Percentiles rank a stretch among this genome's conserved stretches.
These are phyloP conservation scores for Mystacides longicornis DNA, from an alignment of 2,888 invertebrate species.

Conservation along the genomic window DNA sequence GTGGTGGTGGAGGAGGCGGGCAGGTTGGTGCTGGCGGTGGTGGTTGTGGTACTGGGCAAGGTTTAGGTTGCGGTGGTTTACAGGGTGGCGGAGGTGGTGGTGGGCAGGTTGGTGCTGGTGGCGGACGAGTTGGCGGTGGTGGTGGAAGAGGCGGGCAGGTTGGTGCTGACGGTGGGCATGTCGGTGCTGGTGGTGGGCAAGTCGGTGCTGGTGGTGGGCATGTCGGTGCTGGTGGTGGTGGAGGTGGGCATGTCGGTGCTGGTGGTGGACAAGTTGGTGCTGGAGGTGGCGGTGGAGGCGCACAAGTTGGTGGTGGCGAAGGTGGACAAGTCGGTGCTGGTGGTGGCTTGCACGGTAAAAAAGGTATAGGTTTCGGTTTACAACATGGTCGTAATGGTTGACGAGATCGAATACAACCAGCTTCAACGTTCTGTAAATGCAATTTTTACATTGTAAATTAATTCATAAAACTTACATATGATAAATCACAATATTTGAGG, in stretches of 20 bases:
- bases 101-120: constrained; percentile 28
- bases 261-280: neutral
- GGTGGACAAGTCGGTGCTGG: neutral
- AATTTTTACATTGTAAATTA: too few relatives aligned
- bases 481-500: too few relatives aligned
- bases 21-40: neutral
- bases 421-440: too few relatives aligned
- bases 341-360: neutral
- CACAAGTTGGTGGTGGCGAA: neutral
- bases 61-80: neutral
- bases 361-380: neutral
- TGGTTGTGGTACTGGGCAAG: neutral
- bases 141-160: constrained; percentile 32
- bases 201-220: neutral
- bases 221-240: neutral
- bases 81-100: constrained; percentile 35
- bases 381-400: neutral
- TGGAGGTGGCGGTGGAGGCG: neutral
- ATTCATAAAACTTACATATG: too few relatives aligned
- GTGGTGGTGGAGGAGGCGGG: constrained; percentile 32
- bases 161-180: neutral
- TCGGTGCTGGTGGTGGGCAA: neutral
- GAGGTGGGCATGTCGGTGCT: neutral
- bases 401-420: neutral
- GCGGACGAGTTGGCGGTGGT: constrained; percentile 33